Base-by-base conservation (phyloP, 2,797 vertebrate species). In the Mus spretus region DNA sequence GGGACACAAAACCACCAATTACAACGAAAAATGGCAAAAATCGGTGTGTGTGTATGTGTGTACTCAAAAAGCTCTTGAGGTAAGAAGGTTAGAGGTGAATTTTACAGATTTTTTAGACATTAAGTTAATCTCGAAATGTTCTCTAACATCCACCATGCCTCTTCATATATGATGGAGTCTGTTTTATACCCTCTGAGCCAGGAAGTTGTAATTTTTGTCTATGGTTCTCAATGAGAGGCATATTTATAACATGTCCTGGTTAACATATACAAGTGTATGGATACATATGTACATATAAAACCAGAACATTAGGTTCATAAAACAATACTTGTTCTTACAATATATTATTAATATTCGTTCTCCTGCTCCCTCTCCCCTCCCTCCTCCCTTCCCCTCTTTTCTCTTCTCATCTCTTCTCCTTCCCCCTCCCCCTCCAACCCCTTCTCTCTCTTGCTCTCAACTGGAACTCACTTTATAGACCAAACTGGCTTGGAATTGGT, bases 91-190 rank as follows among this genome's bases (percentile, higher is more conserved):
- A 77, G 17, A 81, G 47, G 4, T 55, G 14, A 78, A 50, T 74
- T 81, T 81, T 81, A 87, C 74, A 90, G 47, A 57, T 9, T 88
- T 61, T 24, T 80, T 88, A 82, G 47, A 92, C 26, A 89, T 55
- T 67, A 65, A 82, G 22, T 77, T 94, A 70, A 87, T 20, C 83
- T 85, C 65, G n/a, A 75, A 40, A 78, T 12, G 10, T 12, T 75
- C 37, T 67, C 67, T 37, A 87, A 78, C 70, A 93, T 44, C 65
- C 85, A 40, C n/a, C 57, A 89, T 8, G 90, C 34, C 24, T 84
- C 26, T 85, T 92, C 26, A 93, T 72, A 88, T 22, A 90, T 82
- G 92, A 80, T 88, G 55, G 80, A 79, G 59, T n/a, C 91, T 77
- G 61, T 37, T 92, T 94, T 94, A 67, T 12, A 85, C 80, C 70